phyloP scores from a whole-genome alignment of 2,113 vertebrate species.

The Cephalopterus ornatus region DNA sequence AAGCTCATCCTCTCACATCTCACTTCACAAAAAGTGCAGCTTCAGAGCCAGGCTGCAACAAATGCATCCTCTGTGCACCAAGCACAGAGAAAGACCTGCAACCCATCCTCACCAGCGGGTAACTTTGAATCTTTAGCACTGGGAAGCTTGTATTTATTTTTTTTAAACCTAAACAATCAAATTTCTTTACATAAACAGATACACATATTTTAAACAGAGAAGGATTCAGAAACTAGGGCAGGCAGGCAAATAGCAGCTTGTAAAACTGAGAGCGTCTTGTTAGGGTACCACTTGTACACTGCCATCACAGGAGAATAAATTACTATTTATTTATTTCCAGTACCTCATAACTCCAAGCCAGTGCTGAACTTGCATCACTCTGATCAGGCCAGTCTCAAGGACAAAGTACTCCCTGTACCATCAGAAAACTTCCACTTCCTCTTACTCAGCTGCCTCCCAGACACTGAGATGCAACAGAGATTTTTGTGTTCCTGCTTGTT shows the following conservation, averaged over 20 bases:
- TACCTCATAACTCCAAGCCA: neutral
- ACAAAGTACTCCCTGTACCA: neutral
- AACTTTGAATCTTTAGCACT: neutral
- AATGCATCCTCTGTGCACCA: fast-evolving
- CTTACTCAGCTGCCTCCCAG: neutral
- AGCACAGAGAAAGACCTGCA: neutral
- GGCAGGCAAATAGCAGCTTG: neutral
- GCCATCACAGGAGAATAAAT: neutral
- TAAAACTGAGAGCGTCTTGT: neutral
- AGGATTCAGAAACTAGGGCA: neutral
- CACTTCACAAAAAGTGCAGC: neutral
- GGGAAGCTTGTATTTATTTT: neutral
- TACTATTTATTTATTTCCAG: neutral
- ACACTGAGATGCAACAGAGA: neutral
- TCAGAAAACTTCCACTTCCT: neutral
- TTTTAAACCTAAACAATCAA: neutral
- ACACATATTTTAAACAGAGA: neutral
- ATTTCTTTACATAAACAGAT: neutral
- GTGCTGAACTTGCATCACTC: neutral
- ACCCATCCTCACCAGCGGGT: neutral
- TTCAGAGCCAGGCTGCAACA: neutral
- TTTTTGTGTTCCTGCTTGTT: neutral
- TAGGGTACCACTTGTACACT: neutral
- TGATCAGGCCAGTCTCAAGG: neutral
- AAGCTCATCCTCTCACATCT: neutral